phyloP scores from a whole-genome alignment of 2,888 invertebrate genomes.

The Coelogynopora nodosa region DNA sequence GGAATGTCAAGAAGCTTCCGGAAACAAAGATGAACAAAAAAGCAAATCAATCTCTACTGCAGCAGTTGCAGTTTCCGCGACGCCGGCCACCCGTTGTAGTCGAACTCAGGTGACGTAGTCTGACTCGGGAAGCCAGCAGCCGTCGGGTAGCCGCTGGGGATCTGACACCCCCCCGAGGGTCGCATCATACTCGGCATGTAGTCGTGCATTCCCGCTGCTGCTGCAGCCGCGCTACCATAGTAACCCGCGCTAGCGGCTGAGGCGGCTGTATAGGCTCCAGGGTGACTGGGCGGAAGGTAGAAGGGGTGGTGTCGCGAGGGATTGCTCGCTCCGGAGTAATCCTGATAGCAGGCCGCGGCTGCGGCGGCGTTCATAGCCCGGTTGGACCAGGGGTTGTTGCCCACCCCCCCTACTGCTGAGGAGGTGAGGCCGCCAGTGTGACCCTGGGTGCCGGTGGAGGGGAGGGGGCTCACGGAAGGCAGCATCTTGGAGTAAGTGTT shows the following conservation, averaged over 20 bases:
- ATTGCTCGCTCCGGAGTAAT: conserved; percentile 17
- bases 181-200: not conserved
- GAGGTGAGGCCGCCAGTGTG: too few species aligned
- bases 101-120: not conserved
- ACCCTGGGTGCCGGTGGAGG: conserved; percentile 41
- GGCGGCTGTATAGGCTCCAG: not conserved
- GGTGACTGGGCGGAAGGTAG: not conserved
- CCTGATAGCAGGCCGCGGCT: conserved; percentile 50
- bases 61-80: not conserved
- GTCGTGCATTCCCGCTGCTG: not conserved
- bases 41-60: not conserved
- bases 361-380: conserved; percentile 48
- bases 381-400: not conserved
- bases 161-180: not conserved
- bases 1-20: not conserved
- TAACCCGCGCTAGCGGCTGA: not conserved
- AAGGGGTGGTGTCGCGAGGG: too few species aligned
- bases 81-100: not conserved
- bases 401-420: too few species aligned
- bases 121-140: not conserved
- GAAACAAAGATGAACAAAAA: not conserved
- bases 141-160: not conserved
- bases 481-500: conserved; percentile 46
- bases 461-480: conserved; percentile 52
- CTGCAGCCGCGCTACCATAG: not conserved